Conservation (phyloP, 2,888 invertebrate genomes). For the Aricia artaxerxes region DNA sequence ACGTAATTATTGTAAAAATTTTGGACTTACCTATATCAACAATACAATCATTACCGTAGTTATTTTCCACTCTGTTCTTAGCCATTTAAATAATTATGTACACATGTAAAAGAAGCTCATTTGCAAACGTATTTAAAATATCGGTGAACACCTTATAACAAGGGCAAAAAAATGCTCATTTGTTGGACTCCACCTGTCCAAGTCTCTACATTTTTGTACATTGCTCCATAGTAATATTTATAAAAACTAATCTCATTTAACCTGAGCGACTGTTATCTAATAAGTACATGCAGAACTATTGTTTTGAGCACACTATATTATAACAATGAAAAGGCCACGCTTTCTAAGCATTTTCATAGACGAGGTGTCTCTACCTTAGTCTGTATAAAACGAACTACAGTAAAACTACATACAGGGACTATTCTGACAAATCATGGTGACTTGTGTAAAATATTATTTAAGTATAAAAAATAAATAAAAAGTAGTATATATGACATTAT, state of each 20-base stretch:
- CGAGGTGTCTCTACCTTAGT: neutral
- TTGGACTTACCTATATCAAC: constrained; percentile 12
- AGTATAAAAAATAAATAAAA: neutral
- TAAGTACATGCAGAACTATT: constrained; percentile 8
- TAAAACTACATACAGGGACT: neutral
- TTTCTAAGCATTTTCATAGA: constrained; percentile 8
- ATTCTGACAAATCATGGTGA: neutral
- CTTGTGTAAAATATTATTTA: neutral
- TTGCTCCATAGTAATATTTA: neutral
- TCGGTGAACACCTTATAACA: neutral
- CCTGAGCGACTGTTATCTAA: neutral
- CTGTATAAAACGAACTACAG: neutral
- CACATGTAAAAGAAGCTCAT: neutral
- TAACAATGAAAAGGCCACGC: constrained; percentile 5
- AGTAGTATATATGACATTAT: too few species aligned
- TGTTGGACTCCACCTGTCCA: neutral
- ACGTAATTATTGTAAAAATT: neutral
- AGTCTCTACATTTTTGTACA: neutral
- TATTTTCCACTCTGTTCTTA: neutral
- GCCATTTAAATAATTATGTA: constrained; percentile 15
- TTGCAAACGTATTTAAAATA: neutral
- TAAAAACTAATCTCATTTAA: neutral
- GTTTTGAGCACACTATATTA: neutral
- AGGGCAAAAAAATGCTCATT: neutral
- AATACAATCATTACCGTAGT: neutral